phyloP scores from a whole-genome alignment of 2,797 vertebrate species.

The Cyclopterus lumpus region DNA sequence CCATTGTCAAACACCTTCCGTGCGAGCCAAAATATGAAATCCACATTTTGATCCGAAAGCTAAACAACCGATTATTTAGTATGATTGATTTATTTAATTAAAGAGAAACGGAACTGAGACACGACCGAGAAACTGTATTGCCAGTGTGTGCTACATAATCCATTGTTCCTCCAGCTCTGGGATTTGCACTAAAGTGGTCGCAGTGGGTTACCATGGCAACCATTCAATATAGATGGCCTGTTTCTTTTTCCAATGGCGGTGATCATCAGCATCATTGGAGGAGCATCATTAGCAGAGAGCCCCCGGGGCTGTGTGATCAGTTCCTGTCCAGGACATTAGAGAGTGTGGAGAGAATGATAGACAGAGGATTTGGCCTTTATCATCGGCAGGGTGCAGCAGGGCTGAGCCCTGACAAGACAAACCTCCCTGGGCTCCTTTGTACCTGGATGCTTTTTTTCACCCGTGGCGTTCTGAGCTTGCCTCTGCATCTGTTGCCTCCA shows the following conservation, averaged over 20 bases:
- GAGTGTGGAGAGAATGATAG: conserved; percentile 28
- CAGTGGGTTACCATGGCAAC: conserved; percentile 76
- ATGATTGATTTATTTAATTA: conserved; percentile 8
- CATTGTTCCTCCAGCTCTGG: conserved; percentile 67
- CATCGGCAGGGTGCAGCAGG: conserved; percentile 17
- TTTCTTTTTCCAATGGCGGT: conserved; percentile 62
- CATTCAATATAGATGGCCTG: conserved; percentile 67
- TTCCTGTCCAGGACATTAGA: conserved; percentile 45
- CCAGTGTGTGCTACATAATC: conserved; percentile 42
- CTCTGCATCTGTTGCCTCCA: conserved; percentile 34
- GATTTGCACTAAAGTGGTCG: conserved; percentile 62
- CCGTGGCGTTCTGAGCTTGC: background rate
- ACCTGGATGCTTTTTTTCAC: conserved; percentile 24
- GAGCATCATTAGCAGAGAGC: conserved; percentile 63
- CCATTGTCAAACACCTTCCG: background rate
- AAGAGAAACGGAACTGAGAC: conserved; percentile 9
- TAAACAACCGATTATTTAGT: background rate
- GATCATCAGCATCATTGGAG: conserved; percentile 68
- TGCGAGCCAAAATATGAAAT: background rate
- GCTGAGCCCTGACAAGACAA: background rate
- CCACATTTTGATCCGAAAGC: background rate
- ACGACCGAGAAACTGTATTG: conserved; percentile 13
- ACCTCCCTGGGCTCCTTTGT: conserved; percentile 26
- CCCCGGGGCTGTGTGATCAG: conserved; percentile 58
- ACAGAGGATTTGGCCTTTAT: conserved; percentile 33